Percentiles rank a stretch among this genome's conserved stretches.
These are phyloP conservation scores for Rhagonycha lutea DNA, from an alignment of 2,888 invertebrate genomes.

Conservation along the genomic window DNA sequence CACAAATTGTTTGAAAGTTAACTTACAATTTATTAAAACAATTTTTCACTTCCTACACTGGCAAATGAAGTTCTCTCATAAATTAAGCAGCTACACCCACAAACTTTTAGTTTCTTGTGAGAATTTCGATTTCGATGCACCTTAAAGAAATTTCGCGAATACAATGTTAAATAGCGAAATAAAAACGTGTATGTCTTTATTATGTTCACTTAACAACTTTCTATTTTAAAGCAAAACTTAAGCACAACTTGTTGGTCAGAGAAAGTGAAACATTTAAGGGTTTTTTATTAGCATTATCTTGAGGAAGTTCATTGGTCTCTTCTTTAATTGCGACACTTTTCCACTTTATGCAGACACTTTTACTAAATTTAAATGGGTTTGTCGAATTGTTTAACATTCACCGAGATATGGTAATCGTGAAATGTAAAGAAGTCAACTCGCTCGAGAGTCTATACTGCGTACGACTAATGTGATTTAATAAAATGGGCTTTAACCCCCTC, in stretches of 20 bases:
- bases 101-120: neutral
- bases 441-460: neutral
- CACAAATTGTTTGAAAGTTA: neutral
- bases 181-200: neutral
- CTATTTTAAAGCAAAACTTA: slow-evolving; percentile 9
- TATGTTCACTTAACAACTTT: slow-evolving; percentile 11
- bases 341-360: neutral
- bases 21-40: neutral
- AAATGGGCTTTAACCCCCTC: neutral
- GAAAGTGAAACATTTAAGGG: slow-evolving; percentile 24
- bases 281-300: slow-evolving; percentile 1
- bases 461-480: neutral
- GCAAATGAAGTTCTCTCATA: neutral
- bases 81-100: neutral
- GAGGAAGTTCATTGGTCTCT: slow-evolving; percentile 18
- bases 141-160: neutral
- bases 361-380: neutral
- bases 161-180: neutral
- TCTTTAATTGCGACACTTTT: neutral
- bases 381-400: neutral
- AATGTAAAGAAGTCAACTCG: neutral
- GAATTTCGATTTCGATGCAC: neutral
- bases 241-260: slow-evolving; percentile 8
- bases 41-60: neutral
- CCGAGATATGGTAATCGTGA: neutral